Base-by-base conservation (phyloP, 2,797 vertebrate genomes). In the Kryptolebias ocellatus region DNA sequence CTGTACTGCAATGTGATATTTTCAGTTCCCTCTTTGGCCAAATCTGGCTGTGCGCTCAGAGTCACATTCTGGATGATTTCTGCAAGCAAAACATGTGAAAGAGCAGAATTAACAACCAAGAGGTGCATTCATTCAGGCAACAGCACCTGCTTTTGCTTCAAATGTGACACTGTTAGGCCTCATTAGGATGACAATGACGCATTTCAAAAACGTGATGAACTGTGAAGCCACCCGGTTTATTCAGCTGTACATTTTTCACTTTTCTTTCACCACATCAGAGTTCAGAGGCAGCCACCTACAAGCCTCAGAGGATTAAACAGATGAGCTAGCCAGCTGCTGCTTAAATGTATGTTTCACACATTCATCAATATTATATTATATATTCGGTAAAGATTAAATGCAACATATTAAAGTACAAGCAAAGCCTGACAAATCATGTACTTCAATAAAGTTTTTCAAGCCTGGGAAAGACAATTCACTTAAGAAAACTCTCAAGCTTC, bases 1-100 rank as follows among this genome's bases (percentile, higher is more conserved):
- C 58, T 50, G 61, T 94, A 95, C 17, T 52, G 82, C 46, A 97
- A 74, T 2, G 64, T 70, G 34, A 94, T 90, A 0, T 2, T 59
- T 0, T 64, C 27, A 0, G 37, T 5, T 55, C 92, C 92, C 76
- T 95, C 94, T 16, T 34, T 1, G 4, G 72, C 75, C 0, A 73
- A 18, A 0, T n/a, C 37, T 0, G 90, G 58, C 11, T 3, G 47
- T 0, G 50, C 0, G 2, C 20, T 76, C 67, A 95, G 15, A 18
- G 15, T 71, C 53, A 88, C 80, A 0, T 64, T 71, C 62, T 64
- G 71, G 55, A 95, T 62, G 1, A 0, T 37, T 11, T 95, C 94
- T 95, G 83, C 28, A 9, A 27, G 60, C 20, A 63, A 64, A 42
- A 63, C 20, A 67, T 4, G 29, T 7, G 7, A 50, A 50, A 2